Evolutionary conservation across 2,113 vertebrate genomes (phyloP), one percentile per base, ranked within the genome.

Genomic region (Burhinus bistriatus): DNA sequence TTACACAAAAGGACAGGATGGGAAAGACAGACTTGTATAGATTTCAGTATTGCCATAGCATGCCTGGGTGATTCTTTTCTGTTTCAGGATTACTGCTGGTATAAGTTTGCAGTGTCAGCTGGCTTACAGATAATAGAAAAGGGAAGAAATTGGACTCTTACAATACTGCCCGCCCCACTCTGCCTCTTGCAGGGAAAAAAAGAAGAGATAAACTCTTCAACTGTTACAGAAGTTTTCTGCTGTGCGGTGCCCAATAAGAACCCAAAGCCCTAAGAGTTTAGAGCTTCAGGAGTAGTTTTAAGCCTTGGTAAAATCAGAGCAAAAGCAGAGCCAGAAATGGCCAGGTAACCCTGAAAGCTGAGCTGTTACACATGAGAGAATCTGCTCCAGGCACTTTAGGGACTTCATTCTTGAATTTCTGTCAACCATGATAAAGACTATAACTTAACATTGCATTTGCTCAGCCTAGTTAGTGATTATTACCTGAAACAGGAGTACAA

Each of bases 11-110:
- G 25, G 65, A 73, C 9, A 83, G 34, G 52, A 70, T 57, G 22
- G 22, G 87, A 89, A 93, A 78, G 58, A 85, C 36, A 45, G 57
- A 40, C 36, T 54, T 76, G 23, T 70, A 83, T 9, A 86, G 62
- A 73, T 73, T 90, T 90, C 62, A 81, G 64, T 68, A 38, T 81
- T 68, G 42, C 68, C 89, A 89, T 66, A 92, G 47, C 51, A 92
- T 64, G 95, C 90, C 64, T 90, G 64, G 42, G 36, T 83, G 47
- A 89, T 47, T 94, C n/a, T 42, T 86, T 89, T 89, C 83, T 92
- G 42, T 90, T 95, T 89, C 90, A 95, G 80, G 61, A 81, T 83
- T 93, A 95, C 64, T 66, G 17, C 15, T 81, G n/a, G n/a, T 93
- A 45, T 54, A 83, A 82, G 7, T 93, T 83, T 94, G 64, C 79